A percentile compares a stretch with the other conserved stretches of the same genome.
phyloP scores from a whole-genome alignment of 2,113 vertebrate species.

The Bambusicola thoracicus region DNA sequence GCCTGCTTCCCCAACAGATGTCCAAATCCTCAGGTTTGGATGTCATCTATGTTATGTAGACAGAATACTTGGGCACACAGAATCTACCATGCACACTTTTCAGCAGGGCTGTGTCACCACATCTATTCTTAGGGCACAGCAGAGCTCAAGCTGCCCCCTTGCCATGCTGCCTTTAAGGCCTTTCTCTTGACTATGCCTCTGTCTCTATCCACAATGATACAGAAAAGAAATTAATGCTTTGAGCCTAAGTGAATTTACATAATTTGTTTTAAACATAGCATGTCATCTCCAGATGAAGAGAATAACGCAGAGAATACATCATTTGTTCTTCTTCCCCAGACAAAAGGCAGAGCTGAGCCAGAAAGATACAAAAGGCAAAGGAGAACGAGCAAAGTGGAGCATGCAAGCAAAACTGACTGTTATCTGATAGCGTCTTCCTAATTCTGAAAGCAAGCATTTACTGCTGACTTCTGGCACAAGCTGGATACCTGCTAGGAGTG shows the following conservation, averaged over 20 bases:
- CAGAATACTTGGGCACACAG: rapidly evolving
- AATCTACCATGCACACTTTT: background rate
- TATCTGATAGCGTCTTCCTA: constrained; percentile 3
- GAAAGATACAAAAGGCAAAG: constrained; percentile 1
- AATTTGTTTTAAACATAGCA: constrained; percentile 25
- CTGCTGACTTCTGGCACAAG: constrained; percentile 25
- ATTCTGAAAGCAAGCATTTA: constrained; percentile 24
- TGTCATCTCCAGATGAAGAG: background rate
- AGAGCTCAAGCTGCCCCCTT: background rate
- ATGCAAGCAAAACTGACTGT: background rate
- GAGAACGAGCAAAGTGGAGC: background rate
- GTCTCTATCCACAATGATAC: background rate
- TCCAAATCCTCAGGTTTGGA: background rate
- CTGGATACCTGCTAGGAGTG: constrained; percentile 66
- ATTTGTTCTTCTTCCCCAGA: background rate
- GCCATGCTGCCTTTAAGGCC: background rate
- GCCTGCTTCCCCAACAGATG: background rate
- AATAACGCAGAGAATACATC: background rate
- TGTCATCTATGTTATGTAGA: background rate
- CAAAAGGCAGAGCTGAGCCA: background rate
- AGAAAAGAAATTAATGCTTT: constrained; percentile 3
- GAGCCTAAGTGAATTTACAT: constrained; percentile 5
- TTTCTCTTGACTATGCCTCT: background rate
- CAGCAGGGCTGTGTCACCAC: background rate
- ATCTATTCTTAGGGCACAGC: background rate